Conservation (phyloP, 2,888 invertebrate genomes). For the Gonocerus acuteangulatus region DNA sequence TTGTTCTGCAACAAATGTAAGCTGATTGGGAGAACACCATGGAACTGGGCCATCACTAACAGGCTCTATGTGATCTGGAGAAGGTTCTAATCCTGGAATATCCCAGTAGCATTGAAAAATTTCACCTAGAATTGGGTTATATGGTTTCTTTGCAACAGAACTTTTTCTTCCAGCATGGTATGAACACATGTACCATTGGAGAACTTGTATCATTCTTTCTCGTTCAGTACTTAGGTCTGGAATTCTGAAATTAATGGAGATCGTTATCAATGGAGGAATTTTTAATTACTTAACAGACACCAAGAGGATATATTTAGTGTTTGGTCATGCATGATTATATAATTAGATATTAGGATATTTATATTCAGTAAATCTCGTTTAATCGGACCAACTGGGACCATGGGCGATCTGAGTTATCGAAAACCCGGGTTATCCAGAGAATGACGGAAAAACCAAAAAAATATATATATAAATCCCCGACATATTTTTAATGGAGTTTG, state of each 20-base stretch:
- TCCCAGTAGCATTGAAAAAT: constrained; percentile 87
- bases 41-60: constrained; percentile 80
- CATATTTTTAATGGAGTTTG: no score
- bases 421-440: no score
- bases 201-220: constrained; percentile 88
- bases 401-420: no score
- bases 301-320: not conserved
- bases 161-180: constrained; percentile 98
- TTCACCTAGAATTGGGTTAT: constrained; percentile 97
- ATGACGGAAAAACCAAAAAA: no score
- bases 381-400: no score
- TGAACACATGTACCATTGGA: constrained; percentile 95
- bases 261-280: no score
- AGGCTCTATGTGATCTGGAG: not conserved
- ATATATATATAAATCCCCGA: no score
- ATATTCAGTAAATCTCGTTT: no score
- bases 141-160: constrained; percentile 95
- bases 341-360: not conserved
- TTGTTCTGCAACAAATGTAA: constrained; percentile 94
- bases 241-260: constrained; percentile 58
- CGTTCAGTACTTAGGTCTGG: constrained; percentile 76
- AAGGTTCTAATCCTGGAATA: constrained; percentile 22
- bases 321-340: not conserved
- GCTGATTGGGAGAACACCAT: constrained; percentile 79
- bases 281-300: no score